These are phyloP conservation scores for Cancer borealis DNA, from an alignment of 2,888 invertebrate genomes.

Conservation along the genomic window DNA sequence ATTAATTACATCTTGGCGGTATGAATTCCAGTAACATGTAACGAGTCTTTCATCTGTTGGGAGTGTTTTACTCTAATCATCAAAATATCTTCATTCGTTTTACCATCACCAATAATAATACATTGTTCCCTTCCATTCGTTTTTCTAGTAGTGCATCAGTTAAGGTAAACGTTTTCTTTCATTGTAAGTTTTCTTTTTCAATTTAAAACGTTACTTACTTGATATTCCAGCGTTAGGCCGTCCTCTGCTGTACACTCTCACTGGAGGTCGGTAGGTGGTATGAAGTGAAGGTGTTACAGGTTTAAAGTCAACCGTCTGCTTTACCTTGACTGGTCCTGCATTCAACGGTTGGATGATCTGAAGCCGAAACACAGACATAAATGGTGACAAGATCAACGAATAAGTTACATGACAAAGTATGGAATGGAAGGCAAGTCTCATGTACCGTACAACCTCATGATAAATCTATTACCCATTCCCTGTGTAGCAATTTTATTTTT, in stretches of 20 bases:
- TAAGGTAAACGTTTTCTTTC: background rate
- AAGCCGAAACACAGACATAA: background rate
- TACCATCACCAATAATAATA: too few relatives aligned
- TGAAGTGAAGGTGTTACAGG: background rate
- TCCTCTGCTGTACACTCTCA: conserved; percentile 14
- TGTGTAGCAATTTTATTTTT: too few relatives aligned
- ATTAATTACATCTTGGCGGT: too few relatives aligned
- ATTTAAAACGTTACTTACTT: background rate
- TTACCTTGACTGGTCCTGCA: conserved; percentile 37
- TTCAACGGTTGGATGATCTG: background rate
- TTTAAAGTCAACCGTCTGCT: conserved; percentile 50
- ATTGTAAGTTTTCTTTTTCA: too few relatives aligned
- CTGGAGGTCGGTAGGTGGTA: conserved; percentile 38
- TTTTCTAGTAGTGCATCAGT: too few relatives aligned
- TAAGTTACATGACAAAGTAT: background rate
- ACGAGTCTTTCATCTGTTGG: too few relatives aligned
- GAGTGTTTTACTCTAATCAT: too few relatives aligned
- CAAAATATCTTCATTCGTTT: too few relatives aligned
- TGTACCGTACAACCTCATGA: too few relatives aligned
- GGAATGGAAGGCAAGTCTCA: background rate
- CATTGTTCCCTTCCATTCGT: background rate
- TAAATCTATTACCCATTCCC: too few relatives aligned
- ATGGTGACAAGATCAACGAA: background rate
- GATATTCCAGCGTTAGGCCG: background rate
- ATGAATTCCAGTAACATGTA: too few relatives aligned